A percentile compares a stretch with the other conserved stretches of the same genome.
These are phyloP conservation scores for Promerops cafer DNA, from an alignment of 2,113 vertebrate species.

Conservation along the genomic window DNA sequence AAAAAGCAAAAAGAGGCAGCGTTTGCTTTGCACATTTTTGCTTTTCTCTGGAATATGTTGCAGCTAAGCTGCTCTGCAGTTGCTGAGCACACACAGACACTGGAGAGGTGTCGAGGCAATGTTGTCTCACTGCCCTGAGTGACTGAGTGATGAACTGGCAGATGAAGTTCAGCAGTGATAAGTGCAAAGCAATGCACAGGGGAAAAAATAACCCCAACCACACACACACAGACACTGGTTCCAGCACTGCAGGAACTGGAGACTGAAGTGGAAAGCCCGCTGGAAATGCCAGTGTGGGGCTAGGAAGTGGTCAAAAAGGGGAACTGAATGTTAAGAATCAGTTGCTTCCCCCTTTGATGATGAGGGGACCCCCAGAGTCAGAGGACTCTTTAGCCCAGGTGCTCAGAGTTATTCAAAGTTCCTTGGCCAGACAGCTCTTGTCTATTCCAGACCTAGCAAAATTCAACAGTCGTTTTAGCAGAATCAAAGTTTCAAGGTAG, in stretches of 20 bases:
- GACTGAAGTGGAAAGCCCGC: not conserved
- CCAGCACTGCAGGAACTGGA: not conserved
- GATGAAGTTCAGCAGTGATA: not conserved
- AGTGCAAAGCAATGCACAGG: not conserved
- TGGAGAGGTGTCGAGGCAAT: not conserved
- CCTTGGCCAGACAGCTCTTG: not conserved
- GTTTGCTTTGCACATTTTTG: not conserved
- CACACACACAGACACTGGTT: not conserved
- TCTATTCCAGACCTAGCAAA: not conserved
- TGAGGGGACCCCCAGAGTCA: not conserved
- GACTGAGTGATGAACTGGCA: conserved; percentile 31
- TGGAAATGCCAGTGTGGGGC: not conserved
- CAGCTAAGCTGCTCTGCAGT: not conserved
- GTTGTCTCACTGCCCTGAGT: not conserved
- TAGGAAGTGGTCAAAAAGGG: not conserved
- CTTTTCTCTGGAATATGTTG: not conserved
- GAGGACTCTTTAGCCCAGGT: rapidly evolving
- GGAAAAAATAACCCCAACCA: conserved; percentile 5
- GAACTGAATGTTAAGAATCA: not conserved
- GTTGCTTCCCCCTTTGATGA: not conserved
- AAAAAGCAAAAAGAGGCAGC: rapidly evolving
- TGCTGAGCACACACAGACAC: not conserved
- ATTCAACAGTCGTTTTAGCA: not conserved
- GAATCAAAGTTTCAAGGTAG: not conserved
- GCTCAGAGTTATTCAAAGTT: not conserved